phyloP scores from a whole-genome alignment of 2,113 vertebrate species.

The Talpa occidentalis region DNA sequence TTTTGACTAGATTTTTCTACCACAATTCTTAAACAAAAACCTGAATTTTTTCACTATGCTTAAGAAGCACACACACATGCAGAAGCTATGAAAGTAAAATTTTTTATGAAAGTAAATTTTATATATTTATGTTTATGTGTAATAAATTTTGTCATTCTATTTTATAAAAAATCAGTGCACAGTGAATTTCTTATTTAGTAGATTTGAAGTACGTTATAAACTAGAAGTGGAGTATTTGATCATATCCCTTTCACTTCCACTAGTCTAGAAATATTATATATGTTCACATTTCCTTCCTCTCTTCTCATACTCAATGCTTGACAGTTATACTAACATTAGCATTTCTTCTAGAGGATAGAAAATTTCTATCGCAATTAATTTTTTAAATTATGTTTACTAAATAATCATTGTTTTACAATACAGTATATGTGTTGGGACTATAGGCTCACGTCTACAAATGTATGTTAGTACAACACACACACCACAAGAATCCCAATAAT shows the following conservation, averaged over 20 bases:
- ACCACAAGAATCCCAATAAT: too few relatives aligned
- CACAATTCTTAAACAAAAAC: neutral
- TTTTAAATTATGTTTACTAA: neutral
- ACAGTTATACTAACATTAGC: neutral
- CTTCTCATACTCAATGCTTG: neutral
- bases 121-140: neutral
- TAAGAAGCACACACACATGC: neutral
- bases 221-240: neutral
- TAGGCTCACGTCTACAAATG: too few relatives aligned
- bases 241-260: neutral
- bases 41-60: neutral
- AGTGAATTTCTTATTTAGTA: neutral
- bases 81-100: too few relatives aligned
- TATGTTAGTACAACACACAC: too few relatives aligned
- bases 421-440: too few relatives aligned
- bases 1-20: neutral
- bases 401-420: too few relatives aligned
- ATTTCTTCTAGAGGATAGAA: neutral
- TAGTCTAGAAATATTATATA: neutral
- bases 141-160: neutral
- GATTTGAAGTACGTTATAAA: neutral
- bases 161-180: neutral
- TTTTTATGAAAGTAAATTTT: neutral
- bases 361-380: neutral
- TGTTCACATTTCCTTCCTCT: neutral